A percentile compares a stretch with the other conserved stretches of the same genome.
phyloP scores from a whole-genome alignment of 2,113 vertebrate genomes.

The Podarcis muralis region DNA sequence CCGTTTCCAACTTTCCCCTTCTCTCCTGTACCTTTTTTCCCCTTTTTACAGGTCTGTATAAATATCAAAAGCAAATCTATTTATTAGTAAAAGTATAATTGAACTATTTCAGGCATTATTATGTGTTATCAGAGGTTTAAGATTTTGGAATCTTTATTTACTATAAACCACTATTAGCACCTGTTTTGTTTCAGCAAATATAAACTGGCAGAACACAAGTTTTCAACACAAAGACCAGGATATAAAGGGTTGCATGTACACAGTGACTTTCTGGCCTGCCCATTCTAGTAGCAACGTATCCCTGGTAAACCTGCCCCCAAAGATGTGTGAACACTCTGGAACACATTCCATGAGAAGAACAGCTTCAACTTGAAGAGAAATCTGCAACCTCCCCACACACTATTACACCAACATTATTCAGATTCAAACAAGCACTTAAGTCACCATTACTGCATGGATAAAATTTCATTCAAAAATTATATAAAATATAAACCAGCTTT shows the following conservation, averaged over 20 bases:
- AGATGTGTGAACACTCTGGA: not conserved
- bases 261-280: not conserved
- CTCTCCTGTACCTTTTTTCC: slow-evolving; percentile 90
- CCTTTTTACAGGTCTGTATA: slow-evolving; percentile 89
- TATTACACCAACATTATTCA: not conserved
- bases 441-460: not conserved
- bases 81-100: not conserved
- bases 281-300: not conserved
- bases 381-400: not conserved
- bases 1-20: slow-evolving; percentile 88
- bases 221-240: not conserved
- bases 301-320: not conserved
- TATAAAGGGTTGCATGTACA: not conserved
- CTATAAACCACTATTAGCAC: not conserved
- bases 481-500: not conserved
- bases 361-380: not conserved
- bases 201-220: too few species aligned
- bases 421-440: not conserved
- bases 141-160: not conserved
- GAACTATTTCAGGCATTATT: not conserved
- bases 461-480: not conserved
- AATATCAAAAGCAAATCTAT: slow-evolving; percentile 27
- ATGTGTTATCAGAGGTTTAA: not conserved
- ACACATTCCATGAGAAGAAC: not conserved
- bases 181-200: too few species aligned